Evolutionary conservation across 2,113 vertebrate species (phyloP), one percentile per base, ranked within the genome.

Genomic region (Dolichotis patagonum): DNA sequence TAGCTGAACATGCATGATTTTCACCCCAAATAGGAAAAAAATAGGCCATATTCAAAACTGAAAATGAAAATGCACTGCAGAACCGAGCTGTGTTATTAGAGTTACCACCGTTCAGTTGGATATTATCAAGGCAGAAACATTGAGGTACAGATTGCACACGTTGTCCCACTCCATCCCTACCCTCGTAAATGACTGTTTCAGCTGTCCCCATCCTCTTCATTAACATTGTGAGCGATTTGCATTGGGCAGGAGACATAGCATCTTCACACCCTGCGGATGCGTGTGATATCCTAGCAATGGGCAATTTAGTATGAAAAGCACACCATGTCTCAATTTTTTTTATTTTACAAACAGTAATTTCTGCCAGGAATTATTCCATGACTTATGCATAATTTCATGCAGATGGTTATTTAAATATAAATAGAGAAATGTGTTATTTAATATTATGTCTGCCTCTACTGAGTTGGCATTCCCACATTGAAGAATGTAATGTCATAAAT

Each of bases 331-430:
- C 97, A 97, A 98, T 96, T 98, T 98, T 98, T 98, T 98, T 98
- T 96, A 98, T 98, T 98, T 98, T 97, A 98, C 98, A 98, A 98
- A 98, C 98, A 98, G 98, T 98, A 97, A 99, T 99, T 99, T 98
- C 98, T 98, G 98, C 96, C 96, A 98, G 97, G 98, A 98, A 98
- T 99, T 98, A 98, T 98, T 98, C 97, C 97, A 96, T 90, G 97
- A 98, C 98, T 98, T 98, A 97, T 98, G 97, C 98, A 98, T 99
- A 98, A 99, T 98, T 99, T 98, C 98, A 97, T 92, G 94, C 97
- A 98, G 97, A 97, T 97, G 97, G 98, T 98, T 99, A 99, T 99
- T 99, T 99, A 99, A 99, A 99, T 99, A 98, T 99, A 99, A 99
- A 99, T 99, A 97, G 98, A 97, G 96, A 96, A 98, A 98, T 98